Evolutionary conservation across 1,140 invertebrate species (phyloP), one percentile per base, ranked within the genome.

Genomic region (Grapholita molesta): DNA sequence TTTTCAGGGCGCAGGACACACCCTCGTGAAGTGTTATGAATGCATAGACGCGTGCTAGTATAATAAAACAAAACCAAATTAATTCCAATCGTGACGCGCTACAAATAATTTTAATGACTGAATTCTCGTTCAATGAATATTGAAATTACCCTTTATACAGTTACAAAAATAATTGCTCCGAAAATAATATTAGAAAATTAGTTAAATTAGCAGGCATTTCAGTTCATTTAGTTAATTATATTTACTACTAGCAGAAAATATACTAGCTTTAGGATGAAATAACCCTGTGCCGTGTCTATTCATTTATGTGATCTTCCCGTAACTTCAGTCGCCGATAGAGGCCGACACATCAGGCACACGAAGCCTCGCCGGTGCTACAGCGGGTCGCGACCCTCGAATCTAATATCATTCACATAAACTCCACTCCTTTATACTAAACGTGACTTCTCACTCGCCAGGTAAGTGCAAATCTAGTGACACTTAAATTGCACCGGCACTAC

Each of bases 1-100:
- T 70, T 82, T 85, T 85, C 84, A 90, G 86, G 79, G 88, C 88
- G 88, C 88, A 90, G 86, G 88, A 85, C 86, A 74, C 80, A 76
- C 77, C 81, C 82, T 85, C 66, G 15, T 28, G 25, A 66, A 86
- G 82, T 68, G 68, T 66, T 89, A 86, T 28, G 70, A 89, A 88
- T 32, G 24, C 77, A 73, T 84, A 90, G 88, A 90, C 65, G 76
- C n/a, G 73, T n/a, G 8, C 64, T n/a, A 61, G n/a, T 5, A 11
- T n/a, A 61, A 61, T 12, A 61, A 61, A 28, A 61, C 24, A 61
- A 21, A 33, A 65, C 18, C 35, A 35, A 38, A 65, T 35, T 28
- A 23, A 18, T 0, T 35, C 0, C 24, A 24, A n/a, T 38, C 12
- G 30, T 15, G 1, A 25, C 42, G 8, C 7, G 2, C 6, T 48